Evolutionary conservation across 1,140 invertebrate genomes (phyloP).

Genomic region (Leptonema lineaticorne): DNA sequence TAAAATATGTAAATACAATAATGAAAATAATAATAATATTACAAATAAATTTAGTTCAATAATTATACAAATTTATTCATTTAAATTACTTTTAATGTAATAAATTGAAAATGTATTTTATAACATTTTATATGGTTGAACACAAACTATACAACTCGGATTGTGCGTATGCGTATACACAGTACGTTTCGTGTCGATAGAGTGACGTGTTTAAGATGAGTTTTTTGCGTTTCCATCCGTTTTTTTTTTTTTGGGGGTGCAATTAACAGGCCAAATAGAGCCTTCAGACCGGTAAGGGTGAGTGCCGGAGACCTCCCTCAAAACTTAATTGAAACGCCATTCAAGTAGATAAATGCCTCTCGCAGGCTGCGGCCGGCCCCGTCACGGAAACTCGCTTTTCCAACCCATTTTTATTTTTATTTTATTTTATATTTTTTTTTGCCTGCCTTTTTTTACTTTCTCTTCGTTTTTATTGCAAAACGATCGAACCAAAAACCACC

Average conservation of each 20-base stretch:
- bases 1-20: too few relatives aligned
- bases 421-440: background rate
- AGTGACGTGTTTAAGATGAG: conserved; percentile 31
- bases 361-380: conserved; percentile 34
- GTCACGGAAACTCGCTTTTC: conserved; percentile 24
- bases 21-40: too few relatives aligned
- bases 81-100: too few relatives aligned
- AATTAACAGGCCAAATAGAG: conserved; percentile 36
- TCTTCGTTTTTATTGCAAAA: conserved; percentile 16
- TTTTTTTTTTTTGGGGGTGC: conserved; percentile 25
- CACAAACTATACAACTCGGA: background rate
- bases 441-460: conserved; percentile 2
- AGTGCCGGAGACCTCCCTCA: conserved; percentile 25
- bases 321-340: conserved; percentile 42
- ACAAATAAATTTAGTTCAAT: too few relatives aligned
- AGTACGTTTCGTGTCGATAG: conserved; percentile 29
- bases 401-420: conserved; percentile 13
- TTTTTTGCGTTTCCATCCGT: conserved; percentile 17
- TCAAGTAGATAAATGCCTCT: conserved; percentile 41
- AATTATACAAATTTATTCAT: too few relatives aligned
- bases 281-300: conserved; percentile 21
- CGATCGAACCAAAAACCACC: conserved; percentile 2
- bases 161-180: background rate
- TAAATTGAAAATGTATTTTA: background rate
- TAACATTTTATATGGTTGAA: too few relatives aligned